phyloP scores from a whole-genome alignment of 1,140 invertebrate species.

The Dufourea novaeangliae region DNA sequence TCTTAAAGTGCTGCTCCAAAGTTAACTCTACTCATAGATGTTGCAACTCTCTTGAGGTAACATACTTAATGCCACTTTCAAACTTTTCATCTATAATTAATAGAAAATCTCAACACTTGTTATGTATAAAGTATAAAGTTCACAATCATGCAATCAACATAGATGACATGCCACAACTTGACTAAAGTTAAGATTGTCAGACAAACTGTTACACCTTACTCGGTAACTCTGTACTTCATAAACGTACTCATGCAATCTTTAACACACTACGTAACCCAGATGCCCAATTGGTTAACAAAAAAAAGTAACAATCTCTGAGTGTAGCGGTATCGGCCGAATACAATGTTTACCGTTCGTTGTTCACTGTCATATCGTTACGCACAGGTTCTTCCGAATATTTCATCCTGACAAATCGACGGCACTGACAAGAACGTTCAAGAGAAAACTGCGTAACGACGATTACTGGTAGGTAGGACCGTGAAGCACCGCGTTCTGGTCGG shows the following conservation, averaged over 20 bases:
- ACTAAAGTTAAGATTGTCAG: slow-evolving; percentile 17
- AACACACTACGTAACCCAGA: background rate
- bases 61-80: background rate
- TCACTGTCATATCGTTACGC: background rate
- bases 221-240: background rate
- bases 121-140: background rate
- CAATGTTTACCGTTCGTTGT: slow-evolving; percentile 24
- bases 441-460: slow-evolving; percentile 3
- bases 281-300: background rate
- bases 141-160: slow-evolving; percentile 35
- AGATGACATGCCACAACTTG: slow-evolving; percentile 24
- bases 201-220: slow-evolving; percentile 5
- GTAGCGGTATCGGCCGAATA: slow-evolving; percentile 42
- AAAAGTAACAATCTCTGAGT: background rate
- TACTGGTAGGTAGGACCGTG: slow-evolving; percentile 7
- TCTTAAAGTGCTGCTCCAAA: too few species aligned
- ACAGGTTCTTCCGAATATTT: background rate
- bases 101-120: background rate
- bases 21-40: too few species aligned
- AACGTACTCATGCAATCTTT: background rate
- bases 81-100: background rate
- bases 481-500: background rate
- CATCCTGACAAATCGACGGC: background rate
- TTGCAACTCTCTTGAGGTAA: background rate
- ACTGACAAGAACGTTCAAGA: background rate